Evolutionary conservation across 2,888 invertebrate species (phyloP), one percentile per base, ranked within the genome.

Genomic region (Lasioglossum calceatum): DNA sequence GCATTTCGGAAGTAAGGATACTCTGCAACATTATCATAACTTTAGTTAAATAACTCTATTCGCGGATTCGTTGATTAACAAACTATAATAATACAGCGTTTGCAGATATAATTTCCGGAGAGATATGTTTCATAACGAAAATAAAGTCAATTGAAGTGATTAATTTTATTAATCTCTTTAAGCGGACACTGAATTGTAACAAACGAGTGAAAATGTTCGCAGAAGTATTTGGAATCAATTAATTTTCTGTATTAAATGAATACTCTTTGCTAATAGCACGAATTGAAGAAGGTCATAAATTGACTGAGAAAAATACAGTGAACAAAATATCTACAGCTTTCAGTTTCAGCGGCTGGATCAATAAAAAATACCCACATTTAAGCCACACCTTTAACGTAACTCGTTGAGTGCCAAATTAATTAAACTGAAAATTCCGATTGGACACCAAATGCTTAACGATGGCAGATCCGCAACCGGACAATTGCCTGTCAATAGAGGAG

Each of bases 401-500:
- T 36, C 44, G 42, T 54, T 32, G 10, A 81, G 8, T 54, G n/a
- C 8, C 10, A 10, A 77, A 39, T 42, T 74, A 80, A 77, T 73
- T 44, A 27, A 76, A 39, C 39, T 42, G 70, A 76, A 58, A 74
- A 39, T 64, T 71, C 50, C 64, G 36, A 32, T 82, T 47, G 36
- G 16, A 27, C 36, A 32, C 14, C 12, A 1, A 42, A 70, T 32
- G 47, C 42, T 54, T 7, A 54, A 72, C 79, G 70, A 88, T 82
- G 88, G 67, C 0, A n/a, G 74, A 81, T 64, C 67, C 61, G 71
- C 80, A 44, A 39, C 39, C 67, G 39, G 36, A 80, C 64, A 74
- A 82, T 78, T 87, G 72, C 27, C 44, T 54, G 47, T 79, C 83
- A 75, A 85, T 88, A 75, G 79, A 58, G 19, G 77, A 44, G 23